Evolutionary conservation across 1,140 invertebrate genomes (phyloP).

Genomic region (Cotesia chilonis): DNA sequence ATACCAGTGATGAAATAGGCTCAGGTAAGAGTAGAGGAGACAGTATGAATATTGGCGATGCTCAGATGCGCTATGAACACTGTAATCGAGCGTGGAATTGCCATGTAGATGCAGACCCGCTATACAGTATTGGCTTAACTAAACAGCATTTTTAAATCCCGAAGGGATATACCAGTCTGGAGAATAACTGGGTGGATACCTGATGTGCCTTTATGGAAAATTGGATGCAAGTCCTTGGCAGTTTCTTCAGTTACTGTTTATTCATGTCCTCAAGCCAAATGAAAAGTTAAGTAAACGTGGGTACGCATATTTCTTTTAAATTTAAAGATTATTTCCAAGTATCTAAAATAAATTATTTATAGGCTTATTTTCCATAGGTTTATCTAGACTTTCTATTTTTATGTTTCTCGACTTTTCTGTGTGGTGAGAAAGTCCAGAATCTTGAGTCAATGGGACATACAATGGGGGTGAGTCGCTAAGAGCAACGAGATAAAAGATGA

Average conservation of each 20-base stretch:
- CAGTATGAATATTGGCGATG: conserved; percentile 22
- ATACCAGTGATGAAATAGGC: conserved; percentile 6
- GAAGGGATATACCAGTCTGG: background rate
- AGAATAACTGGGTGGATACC: background rate
- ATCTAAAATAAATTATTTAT: background rate
- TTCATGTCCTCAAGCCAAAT: conserved; percentile 21
- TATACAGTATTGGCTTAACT: background rate
- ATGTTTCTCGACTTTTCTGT: conserved; percentile 1
- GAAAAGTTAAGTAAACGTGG: conserved; percentile 17
- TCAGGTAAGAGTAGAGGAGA: background rate
- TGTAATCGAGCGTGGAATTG: conserved; percentile 28
- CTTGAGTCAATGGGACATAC: conserved; percentile 19
- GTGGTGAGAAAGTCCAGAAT: conserved; percentile 14
- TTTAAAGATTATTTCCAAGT: background rate
- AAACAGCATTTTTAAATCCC: conserved; percentile 9
- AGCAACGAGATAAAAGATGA: conserved; percentile 18
- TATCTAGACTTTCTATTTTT: background rate
- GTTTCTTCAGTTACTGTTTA: background rate
- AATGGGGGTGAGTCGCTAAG: conserved; percentile 19
- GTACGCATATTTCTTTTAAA: conserved; percentile 6
- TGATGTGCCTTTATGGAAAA: background rate
- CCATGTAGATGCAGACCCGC: conserved; percentile 18
- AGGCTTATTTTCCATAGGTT: background rate
- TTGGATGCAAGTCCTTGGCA: background rate
- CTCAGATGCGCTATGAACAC: conserved; percentile 18